phyloP scores from a whole-genome alignment of 2,888 invertebrate species.

The Campopleginae sp. region DNA sequence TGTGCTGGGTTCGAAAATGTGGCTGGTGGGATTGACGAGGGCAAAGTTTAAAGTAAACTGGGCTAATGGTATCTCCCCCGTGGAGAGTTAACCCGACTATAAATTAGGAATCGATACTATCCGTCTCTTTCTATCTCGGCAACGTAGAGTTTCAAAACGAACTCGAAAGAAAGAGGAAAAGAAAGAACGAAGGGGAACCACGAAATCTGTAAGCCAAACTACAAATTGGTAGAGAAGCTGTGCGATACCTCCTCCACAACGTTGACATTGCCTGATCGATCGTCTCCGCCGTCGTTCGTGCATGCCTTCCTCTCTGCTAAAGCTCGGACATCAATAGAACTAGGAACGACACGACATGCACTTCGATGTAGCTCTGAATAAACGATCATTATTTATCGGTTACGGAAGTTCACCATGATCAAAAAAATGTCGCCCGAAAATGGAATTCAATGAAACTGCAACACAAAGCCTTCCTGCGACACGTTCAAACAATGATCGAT shows the following conservation, averaged over 20 bases:
- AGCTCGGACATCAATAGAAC: conserved; percentile 31
- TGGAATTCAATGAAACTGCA: too few species aligned
- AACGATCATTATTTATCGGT: conserved; percentile 20
- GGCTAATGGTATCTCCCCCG: conserved; percentile 57
- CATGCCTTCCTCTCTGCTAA: conserved; percentile 37
- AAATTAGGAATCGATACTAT: conserved; percentile 67
- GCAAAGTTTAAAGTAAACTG: conserved; percentile 58
- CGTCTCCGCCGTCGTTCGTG: conserved; percentile 32
- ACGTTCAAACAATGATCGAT: not conserved
- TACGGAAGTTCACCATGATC: conserved; percentile 13
- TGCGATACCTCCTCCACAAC: conserved; percentile 44
- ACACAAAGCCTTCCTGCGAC: too few species aligned
- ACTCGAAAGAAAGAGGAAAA: conserved; percentile 11
- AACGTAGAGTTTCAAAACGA: conserved; percentile 41
- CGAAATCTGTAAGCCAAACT: conserved; percentile 63
- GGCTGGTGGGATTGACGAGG: conserved; percentile 25
- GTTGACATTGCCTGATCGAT: conserved; percentile 66
- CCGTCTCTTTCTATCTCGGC: conserved; percentile 41
- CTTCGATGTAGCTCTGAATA: conserved; percentile 18
- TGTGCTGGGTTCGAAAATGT: conserved; percentile 32
- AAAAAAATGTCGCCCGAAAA: not conserved
- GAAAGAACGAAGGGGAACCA: conserved; percentile 17
- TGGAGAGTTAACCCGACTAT: conserved; percentile 57
- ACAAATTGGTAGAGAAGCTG: conserved; percentile 66
- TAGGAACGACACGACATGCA: conserved; percentile 16